Conservation (phyloP, 2,113 vertebrate genomes). For the Halichoerus grypus region DNA sequence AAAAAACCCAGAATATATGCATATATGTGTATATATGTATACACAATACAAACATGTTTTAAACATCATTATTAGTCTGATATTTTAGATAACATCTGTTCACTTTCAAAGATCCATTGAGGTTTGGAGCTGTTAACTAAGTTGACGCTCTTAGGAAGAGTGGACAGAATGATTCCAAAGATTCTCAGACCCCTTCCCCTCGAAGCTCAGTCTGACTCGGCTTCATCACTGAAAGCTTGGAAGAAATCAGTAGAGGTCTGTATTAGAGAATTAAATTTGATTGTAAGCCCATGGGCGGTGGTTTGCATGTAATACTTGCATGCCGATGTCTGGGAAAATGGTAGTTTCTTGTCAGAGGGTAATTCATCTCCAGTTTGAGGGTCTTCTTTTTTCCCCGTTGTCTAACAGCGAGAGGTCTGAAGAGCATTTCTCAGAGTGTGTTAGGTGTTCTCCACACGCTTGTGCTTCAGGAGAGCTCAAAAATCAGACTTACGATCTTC, state of each 20-base stretch:
- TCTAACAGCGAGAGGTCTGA: neutral
- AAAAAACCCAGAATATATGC: neutral
- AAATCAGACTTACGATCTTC: neutral
- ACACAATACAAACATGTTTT: constrained; percentile 7
- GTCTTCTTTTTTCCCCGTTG: neutral
- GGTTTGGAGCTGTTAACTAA: neutral
- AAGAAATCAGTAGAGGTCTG: neutral
- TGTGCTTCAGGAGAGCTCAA: neutral
- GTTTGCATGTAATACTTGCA: neutral
- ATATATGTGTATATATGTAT: neutral
- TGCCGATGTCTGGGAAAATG: neutral
- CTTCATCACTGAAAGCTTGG: neutral
- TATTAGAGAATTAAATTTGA: neutral
- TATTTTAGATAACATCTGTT: constrained; percentile 60
- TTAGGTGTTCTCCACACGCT: neutral
- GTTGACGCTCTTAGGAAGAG: neutral
- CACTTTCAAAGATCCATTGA: constrained; percentile 28
- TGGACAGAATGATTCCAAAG: constrained; percentile 10
- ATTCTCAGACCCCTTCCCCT: neutral
- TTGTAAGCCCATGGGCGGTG: neutral
- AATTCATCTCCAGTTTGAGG: neutral
- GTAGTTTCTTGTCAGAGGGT: neutral
- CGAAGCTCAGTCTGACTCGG: neutral
- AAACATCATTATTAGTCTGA: constrained; percentile 42
- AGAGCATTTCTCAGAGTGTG: neutral